These are phyloP conservation scores for Lithobates sylvaticus DNA, from an alignment of 2,797 vertebrate genomes.

Conservation along the genomic window DNA sequence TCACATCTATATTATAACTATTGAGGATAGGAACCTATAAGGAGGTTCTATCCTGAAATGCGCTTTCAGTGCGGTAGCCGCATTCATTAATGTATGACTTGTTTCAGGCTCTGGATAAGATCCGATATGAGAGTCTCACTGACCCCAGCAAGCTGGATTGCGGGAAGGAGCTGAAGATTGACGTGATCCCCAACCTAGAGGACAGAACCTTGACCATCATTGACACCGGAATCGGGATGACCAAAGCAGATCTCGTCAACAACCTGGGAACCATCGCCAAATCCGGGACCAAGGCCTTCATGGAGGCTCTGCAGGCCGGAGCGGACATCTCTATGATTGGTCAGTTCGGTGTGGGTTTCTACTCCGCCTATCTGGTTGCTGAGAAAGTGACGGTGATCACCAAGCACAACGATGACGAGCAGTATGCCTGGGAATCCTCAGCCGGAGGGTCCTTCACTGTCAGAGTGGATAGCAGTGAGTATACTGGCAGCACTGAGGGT, in stretches of 20 bases:
- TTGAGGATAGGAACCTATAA: too few relatives aligned
- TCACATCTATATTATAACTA: too few relatives aligned
- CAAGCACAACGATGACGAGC: constrained; percentile 81
- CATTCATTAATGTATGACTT: not conserved
- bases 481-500: not conserved
- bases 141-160: constrained; percentile 76
- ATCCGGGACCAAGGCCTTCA: constrained; percentile 80
- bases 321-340: constrained; percentile 82
- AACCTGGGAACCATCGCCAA: constrained; percentile 76
- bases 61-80: too few relatives aligned
- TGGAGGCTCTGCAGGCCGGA: constrained; percentile 80
- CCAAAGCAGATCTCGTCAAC: constrained; percentile 77
- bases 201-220: constrained; percentile 68
- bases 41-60: too few relatives aligned
- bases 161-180: constrained; percentile 76
- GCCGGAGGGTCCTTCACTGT: constrained; percentile 79
- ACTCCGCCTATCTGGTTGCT: constrained; percentile 80
- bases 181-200: constrained; percentile 68
- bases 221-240: constrained; percentile 81
- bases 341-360: constrained; percentile 82
- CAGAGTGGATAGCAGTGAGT: constrained; percentile 74
- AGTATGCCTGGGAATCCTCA: constrained; percentile 82
- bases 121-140: constrained; percentile 76
- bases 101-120: constrained; percentile 73
- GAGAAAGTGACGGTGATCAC: constrained; percentile 80